Evolutionary conservation across 2,888 invertebrate genomes (phyloP), one percentile per base, ranked within the genome.

Genomic region (Dasypolia templi): DNA sequence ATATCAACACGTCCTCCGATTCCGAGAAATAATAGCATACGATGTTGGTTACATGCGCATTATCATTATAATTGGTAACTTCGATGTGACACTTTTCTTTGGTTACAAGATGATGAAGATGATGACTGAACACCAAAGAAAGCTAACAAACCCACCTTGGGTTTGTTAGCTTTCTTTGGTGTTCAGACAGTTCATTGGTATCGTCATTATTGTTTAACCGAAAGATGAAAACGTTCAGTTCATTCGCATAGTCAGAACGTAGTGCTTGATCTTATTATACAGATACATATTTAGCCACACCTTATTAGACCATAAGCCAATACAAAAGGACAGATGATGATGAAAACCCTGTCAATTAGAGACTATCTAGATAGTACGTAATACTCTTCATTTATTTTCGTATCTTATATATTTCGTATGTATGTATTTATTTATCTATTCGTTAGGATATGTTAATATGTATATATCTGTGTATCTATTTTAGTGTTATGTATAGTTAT

Each of bases 1-100:
- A 78, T 85, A 88, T 86, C 85, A 79, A 85, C 89, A 89, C 86
- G 86, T 88, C 82, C 86, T 88, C 86, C 29, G 68, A 74, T 90
- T 89, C 84, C 72, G 32, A 76, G 83, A 86, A 89, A 90, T 90
- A 90, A 88, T 89, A 84, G 83, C 78, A 62, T 63, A 62, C 84
- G 80, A 64, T 64, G 73, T 49, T 66, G 59, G 58, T 82, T 82
- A 75, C 70, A 77, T 67, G 80, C 69, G 80, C 79, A 81, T 81
- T 84, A 80, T 71, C 64, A 66, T 74, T 73, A 76, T 80, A 73
- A 83, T 83, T 81, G 56, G 72, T 81, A 69, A 82, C 79, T 72
- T 58, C 5, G 44, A 82, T 82, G 80, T 78, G 51, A 77, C 67
- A 78, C 71, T 68, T 67, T 67, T 46, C 39, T 77, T 59, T 32